These are phyloP conservation scores for Tangara arthus DNA, from an alignment of 2,797 vertebrate species.

Conservation along the genomic window DNA sequence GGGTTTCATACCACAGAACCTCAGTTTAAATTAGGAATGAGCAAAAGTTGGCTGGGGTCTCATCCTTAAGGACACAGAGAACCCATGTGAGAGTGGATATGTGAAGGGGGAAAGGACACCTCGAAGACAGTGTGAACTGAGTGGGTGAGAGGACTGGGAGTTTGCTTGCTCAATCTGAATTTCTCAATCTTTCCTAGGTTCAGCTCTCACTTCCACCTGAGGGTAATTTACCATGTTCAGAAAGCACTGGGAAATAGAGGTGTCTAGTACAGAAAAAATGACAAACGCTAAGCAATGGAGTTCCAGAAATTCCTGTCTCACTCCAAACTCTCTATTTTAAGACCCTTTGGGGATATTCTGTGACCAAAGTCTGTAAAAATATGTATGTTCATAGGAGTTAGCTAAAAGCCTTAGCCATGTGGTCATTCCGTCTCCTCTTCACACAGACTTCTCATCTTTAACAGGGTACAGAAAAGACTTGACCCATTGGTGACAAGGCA, in stretches of 20 bases:
- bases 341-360: neutral
- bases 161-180: neutral
- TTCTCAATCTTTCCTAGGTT: slow-evolving; percentile 1
- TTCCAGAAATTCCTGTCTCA: neutral
- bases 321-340: neutral
- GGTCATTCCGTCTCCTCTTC: neutral
- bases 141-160: neutral
- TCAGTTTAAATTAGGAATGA: neutral
- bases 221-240: neutral
- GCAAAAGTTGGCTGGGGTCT: neutral
- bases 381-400: neutral
- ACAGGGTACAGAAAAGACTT: neutral
- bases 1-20: neutral
- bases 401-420: neutral
- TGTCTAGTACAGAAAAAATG: neutral
- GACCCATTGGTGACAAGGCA: neutral
- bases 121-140: slow-evolving; percentile 3
- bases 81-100: neutral
- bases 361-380: neutral
- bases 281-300: neutral
- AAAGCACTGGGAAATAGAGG: neutral
- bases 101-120: neutral
- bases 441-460: neutral
- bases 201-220: neutral
- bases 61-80: accelerated